Conservation (phyloP, 2,797 vertebrate species). For the Sebastes diploproa region DNA sequence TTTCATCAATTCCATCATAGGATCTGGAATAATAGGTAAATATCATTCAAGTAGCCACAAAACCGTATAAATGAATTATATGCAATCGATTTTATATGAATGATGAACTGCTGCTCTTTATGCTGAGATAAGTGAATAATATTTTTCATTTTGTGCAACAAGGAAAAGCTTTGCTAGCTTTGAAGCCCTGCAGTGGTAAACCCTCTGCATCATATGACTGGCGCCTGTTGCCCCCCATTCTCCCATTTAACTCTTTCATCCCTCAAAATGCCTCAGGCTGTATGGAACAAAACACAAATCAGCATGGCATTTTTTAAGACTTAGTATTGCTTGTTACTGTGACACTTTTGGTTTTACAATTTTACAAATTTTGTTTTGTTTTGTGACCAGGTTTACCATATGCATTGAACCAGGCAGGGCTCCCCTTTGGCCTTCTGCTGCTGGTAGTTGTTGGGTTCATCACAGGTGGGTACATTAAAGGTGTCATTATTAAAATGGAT, state of each 20-base stretch:
- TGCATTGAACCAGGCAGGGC: conserved; percentile 93
- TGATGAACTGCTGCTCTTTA: background rate
- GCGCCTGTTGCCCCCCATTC: conserved; percentile 46
- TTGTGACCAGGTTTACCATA: conserved; percentile 88
- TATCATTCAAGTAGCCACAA: background rate
- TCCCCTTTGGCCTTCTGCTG: conserved; percentile 92
- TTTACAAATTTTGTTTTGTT: background rate
- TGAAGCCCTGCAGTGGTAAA: conserved; percentile 34
- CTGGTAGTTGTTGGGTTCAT: conserved; percentile 88
- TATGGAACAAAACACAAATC: background rate
- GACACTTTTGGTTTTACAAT: background rate
- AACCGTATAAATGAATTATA: background rate
- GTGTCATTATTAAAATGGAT: background rate
- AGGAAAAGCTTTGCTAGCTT: conserved; percentile 26
- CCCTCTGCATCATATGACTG: conserved; percentile 71
- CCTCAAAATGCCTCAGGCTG: background rate
- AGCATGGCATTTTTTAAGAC: background rate
- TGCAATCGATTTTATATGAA: background rate
- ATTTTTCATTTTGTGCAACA: conserved; percentile 16
- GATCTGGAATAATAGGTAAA: conserved; percentile 93
- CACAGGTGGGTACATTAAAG: conserved; percentile 79
- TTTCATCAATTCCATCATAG: conserved; percentile 95
- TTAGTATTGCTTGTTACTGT: background rate
- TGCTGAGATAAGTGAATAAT: background rate
- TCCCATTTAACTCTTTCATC: conserved; percentile 46